These are phyloP conservation scores for Tupaia tana DNA, from an alignment of 2,113 vertebrate genomes.

Conservation along the genomic window DNA sequence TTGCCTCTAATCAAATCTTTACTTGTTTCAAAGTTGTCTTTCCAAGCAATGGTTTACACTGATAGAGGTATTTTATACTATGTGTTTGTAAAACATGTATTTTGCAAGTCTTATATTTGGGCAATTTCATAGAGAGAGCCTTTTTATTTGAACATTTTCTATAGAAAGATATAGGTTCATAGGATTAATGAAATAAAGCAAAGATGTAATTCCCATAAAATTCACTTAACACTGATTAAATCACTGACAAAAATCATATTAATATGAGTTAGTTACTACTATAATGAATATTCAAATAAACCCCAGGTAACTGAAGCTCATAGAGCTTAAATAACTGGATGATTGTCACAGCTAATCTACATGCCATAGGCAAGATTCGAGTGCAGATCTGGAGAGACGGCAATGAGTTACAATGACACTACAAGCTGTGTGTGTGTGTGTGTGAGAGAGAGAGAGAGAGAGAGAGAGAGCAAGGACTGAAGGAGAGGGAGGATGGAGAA, in stretches of 20 bases:
- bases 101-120: not conserved
- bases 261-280: not conserved
- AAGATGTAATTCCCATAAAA: slow-evolving; percentile 22
- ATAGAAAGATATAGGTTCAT: not conserved
- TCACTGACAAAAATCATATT: not conserved
- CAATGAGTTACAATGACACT: not conserved
- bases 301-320: not conserved
- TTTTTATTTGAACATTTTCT: slow-evolving; percentile 18
- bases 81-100: not conserved
- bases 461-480: too few species aligned
- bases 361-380: not conserved
- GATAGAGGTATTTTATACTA: not conserved
- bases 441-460: not conserved
- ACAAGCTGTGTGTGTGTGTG: not conserved
- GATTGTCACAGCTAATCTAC: not conserved
- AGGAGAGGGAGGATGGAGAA: not conserved
- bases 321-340: not conserved
- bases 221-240: not conserved
- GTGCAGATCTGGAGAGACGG: not conserved
- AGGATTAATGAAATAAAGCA: slow-evolving; percentile 37
- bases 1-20: not conserved
- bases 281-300: not conserved
- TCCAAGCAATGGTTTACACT: not conserved
- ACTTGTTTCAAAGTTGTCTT: not conserved
- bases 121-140: not conserved